A percentile compares a stretch with the other conserved stretches of the same genome.
Evolutionary conservation across 2,797 vertebrate species (phyloP).

Genomic region (Megalops cyprinoides): DNA sequence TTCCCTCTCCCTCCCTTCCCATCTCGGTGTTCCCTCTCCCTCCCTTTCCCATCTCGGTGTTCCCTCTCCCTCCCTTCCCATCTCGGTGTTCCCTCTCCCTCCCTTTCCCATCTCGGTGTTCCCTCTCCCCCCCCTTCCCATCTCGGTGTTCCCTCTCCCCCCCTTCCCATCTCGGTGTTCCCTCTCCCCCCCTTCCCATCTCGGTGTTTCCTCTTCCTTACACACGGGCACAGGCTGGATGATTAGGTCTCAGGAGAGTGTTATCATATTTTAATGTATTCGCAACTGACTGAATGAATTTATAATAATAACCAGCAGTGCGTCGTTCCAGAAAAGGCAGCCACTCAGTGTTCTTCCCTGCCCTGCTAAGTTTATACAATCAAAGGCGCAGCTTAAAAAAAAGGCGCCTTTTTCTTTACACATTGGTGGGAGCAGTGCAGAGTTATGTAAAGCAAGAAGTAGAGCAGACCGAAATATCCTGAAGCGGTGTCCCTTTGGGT

Average conservation of each 20-base stretch:
- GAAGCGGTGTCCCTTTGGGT: constrained; percentile 11
- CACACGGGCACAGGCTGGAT: background rate
- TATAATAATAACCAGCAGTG: background rate
- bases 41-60: background rate
- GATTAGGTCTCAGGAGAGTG: background rate
- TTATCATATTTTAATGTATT: constrained; percentile 24
- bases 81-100: no score
- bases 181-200: background rate
- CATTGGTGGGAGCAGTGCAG: background rate
- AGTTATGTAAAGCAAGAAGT: constrained; percentile 24
- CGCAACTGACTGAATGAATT: constrained; percentile 20
- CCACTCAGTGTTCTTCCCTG: no score
- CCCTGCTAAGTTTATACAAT: background rate
- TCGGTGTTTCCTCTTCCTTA: background rate
- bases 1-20: background rate
- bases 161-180: background rate
- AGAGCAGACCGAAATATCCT: constrained; percentile 22
- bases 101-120: background rate
- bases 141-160: no score
- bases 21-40: no score
- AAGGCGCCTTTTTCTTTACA: background rate
- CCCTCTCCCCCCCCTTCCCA: no score
- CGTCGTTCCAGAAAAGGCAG: background rate
- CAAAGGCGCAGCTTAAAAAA: background rate
- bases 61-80: background rate